phyloP scores from a whole-genome alignment of 2,113 vertebrate species.

The Grammomys dolichurus region DNA sequence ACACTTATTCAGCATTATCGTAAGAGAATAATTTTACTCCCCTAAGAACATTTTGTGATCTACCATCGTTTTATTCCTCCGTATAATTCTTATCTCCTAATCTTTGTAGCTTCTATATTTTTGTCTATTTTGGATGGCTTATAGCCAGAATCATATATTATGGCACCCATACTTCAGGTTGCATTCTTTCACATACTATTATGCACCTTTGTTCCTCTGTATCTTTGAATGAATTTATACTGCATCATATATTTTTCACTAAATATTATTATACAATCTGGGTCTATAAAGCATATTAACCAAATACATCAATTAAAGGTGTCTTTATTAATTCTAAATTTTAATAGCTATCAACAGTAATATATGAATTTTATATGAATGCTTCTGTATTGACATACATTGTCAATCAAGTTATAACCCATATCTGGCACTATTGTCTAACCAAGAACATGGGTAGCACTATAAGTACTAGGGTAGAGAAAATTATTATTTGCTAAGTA shows the following conservation, averaged over 20 bases:
- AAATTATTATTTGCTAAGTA: not conserved
- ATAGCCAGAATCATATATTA: not conserved
- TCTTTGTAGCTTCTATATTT: not conserved
- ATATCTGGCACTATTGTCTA: not conserved
- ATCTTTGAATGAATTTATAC: not conserved
- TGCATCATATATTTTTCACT: not conserved
- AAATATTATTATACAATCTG: not conserved
- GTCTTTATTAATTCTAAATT: not conserved
- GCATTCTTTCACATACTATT: not conserved
- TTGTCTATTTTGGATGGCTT: not conserved
- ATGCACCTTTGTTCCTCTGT: not conserved
- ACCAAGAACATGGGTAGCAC: not conserved
- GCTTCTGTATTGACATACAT: not conserved
- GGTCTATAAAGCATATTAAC: not conserved
- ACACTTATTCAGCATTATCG: not conserved
- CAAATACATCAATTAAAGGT: not conserved
- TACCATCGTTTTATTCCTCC: accelerated
- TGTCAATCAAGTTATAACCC: not conserved
- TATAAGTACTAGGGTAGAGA: not conserved
- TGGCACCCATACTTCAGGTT: not conserved
- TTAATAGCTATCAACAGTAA: not conserved
- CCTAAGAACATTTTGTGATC: not conserved
- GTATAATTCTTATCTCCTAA: not conserved
- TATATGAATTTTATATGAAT: not conserved
- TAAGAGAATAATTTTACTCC: not conserved